Conservation (phyloP, 2,888 invertebrate species). For the Phalera bucephala region DNA sequence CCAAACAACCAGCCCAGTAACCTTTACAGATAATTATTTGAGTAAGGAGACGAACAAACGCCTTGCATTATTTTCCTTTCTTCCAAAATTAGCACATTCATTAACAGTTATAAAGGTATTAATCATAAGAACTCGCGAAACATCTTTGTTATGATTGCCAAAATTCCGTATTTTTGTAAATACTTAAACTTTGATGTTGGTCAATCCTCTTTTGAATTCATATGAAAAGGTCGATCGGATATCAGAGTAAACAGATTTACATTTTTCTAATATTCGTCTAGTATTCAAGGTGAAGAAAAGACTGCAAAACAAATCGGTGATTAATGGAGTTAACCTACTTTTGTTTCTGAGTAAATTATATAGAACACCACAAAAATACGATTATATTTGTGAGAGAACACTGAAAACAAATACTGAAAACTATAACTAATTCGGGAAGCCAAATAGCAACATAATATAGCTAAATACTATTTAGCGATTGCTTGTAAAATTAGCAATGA, state of each 20-base stretch:
- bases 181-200: conserved; percentile 12
- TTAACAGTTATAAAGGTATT: not conserved
- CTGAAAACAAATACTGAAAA: not conserved
- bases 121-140: not conserved
- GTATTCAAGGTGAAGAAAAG: not conserved
- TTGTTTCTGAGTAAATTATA: not conserved
- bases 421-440: not conserved
- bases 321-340: not conserved
- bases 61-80: not conserved
- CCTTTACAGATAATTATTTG: no score
- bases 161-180: conserved; percentile 12
- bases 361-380: not conserved
- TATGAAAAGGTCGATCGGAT: conserved; percentile 11
- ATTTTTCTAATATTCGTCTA: not conserved
- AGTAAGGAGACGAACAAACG: no score
- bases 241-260: not conserved
- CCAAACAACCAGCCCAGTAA: no score
- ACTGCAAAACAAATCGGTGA: not conserved
- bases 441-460: no score
- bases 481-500: not conserved
- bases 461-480: no score
- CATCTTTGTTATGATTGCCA: conserved; percentile 18
- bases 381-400: not conserved
- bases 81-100: not conserved
- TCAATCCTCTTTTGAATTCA: conserved; percentile 12